phyloP scores from a whole-genome alignment of 1,140 invertebrate species.

The Homarus americanus region DNA sequence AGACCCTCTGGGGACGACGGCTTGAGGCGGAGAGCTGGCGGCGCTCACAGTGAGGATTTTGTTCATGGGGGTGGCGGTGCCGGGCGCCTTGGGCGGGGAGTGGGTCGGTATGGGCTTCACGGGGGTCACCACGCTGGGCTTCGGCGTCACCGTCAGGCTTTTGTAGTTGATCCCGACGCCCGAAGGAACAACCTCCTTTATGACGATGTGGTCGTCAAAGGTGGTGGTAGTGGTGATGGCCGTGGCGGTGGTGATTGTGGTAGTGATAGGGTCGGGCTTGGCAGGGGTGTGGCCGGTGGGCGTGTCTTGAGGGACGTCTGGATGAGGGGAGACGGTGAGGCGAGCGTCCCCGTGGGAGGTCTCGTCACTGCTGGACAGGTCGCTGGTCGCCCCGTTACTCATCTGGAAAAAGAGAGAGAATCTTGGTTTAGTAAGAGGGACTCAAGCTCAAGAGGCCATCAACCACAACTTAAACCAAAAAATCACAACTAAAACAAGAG shows the following conservation, averaged over 20 bases:
- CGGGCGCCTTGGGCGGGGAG: not conserved
- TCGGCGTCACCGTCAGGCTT: not conserved
- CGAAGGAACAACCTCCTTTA: slow-evolving; percentile 25
- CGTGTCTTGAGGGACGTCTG: not conserved
- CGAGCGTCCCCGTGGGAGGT: not conserved
- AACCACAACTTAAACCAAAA: no score
- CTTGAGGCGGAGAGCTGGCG: not conserved
- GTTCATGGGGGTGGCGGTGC: not conserved
- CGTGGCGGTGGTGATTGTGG: not conserved
- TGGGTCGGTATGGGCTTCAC: not conserved
- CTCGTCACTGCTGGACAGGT: slow-evolving; percentile 45
- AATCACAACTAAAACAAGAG: no score
- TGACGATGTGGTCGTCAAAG: slow-evolving; percentile 37
- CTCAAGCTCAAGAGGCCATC: no score
- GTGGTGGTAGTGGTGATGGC: slow-evolving; percentile 55
- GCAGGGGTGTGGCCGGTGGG: not conserved
- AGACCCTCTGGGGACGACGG: not conserved
- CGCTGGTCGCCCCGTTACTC: slow-evolving; percentile 34
- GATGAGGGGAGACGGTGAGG: not conserved
- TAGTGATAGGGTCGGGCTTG: not conserved
- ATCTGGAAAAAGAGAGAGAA: not conserved
- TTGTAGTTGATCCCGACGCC: slow-evolving; percentile 4
- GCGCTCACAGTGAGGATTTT: slow-evolving; percentile 5
- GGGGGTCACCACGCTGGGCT: not conserved
- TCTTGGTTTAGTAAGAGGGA: no score